Evolutionary conservation across 2,888 invertebrate genomes (phyloP), one percentile per base, ranked within the genome.

Genomic region (Ryuthela nishihirai): DNA sequence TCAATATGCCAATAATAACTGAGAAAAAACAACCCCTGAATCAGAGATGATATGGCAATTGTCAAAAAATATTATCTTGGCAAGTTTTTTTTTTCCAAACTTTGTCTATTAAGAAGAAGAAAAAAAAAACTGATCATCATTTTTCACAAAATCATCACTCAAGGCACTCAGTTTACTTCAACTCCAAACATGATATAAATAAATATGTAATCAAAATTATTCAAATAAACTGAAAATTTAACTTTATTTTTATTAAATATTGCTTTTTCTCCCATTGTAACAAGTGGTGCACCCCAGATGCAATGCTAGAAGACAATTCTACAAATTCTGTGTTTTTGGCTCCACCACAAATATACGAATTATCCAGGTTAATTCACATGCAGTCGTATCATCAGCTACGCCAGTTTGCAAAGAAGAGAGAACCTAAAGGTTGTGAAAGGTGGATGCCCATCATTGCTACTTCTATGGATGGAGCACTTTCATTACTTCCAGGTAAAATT

Each of bases 261-360:
- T 65, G 10, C 34, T 67, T n/a, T 62, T 55, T 38, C 29, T 69
- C 24, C 15, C 29, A n/a, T 32, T 4, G 69, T n/a, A n/a, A n/a
- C n/a, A n/a, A 88, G 88, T 88, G 88, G 88, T 76, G 77, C 35
- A 74, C 75, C 17, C 84, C 87, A 2, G 69, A 72, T 3, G 78
- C 81, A 53, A 73, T 79, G 46, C 67, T 84, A 47, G 68, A 74
- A 23, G 72, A 72, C 42, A 76, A 76, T 64, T 67, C 65, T 15
- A 71, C 72, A 10, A 72, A 73, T 26, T 71, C 78, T 56, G 68
- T 81, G 24, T 70, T 74, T 48, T 70, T 91, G 12, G 83, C 84
- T 40, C 85, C 85, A 2, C 90, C 91, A 1, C 91, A 91, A 74
- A 73, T 80, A 43, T 88, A 88, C 71, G 90, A 91, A 75, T 72